Evolutionary conservation across 2,113 vertebrate species (phyloP).

Genomic region (Grammomys surdaster): DNA sequence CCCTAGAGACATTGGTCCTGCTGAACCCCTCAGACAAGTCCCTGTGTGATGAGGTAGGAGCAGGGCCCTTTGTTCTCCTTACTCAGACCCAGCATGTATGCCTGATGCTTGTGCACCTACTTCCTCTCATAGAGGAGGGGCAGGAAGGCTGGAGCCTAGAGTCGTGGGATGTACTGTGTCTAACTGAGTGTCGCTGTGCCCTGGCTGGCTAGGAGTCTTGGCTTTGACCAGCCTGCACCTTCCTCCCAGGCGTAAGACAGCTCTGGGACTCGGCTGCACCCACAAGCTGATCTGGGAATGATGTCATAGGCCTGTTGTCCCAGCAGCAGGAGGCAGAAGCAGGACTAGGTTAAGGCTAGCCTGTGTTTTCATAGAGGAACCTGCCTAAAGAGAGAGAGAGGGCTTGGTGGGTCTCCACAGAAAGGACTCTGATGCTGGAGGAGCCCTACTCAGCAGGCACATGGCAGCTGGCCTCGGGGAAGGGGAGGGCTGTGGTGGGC

Average conservation of each 20-base stretch:
- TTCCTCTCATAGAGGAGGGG: not conserved
- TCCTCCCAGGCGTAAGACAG: not conserved
- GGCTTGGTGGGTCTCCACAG: not conserved
- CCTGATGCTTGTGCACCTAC: too few species aligned
- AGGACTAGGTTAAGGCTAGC: not conserved
- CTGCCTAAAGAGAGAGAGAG: not conserved
- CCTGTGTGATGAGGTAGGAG: slow-evolving; percentile 93
- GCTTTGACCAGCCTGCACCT: not conserved
- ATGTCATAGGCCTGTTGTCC: not conserved
- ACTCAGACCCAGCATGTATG: too few species aligned
- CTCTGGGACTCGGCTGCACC: not conserved
- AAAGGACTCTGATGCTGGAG: not conserved
- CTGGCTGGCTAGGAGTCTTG: not conserved
- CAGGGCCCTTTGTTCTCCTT: not conserved
- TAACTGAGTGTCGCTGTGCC: not conserved
- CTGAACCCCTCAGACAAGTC: slow-evolving; percentile 93
- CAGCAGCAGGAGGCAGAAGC: not conserved
- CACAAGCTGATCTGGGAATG: not conserved
- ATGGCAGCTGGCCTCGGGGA: not conserved
- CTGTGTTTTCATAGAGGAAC: not conserved
- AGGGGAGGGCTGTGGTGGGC: not conserved
- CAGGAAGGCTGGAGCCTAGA: not conserved
- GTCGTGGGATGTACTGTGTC: not conserved
- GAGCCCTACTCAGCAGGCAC: not conserved
- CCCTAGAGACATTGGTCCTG: slow-evolving; percentile 93